A percentile compares a stretch with the other conserved stretches of the same genome.
Conservation (phyloP, 2,797 vertebrate species). For the Orestias chungarensis region DNA sequence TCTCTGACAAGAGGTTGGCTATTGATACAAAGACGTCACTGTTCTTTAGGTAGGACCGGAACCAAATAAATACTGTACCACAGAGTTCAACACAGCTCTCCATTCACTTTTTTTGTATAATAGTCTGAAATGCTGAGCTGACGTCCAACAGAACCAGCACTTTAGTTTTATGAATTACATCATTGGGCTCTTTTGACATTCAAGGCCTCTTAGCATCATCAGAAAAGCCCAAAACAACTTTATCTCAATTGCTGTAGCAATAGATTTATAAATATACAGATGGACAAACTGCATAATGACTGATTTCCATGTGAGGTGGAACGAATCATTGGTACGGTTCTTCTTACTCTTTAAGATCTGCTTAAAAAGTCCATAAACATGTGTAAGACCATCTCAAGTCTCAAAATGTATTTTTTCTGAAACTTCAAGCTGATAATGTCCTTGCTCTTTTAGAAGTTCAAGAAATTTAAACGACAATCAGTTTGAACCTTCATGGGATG, state of each 20-base stretch:
- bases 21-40: too few species aligned
- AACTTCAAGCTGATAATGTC: not conserved
- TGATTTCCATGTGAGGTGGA: conserved; percentile 35
- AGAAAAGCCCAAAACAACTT: conserved; percentile 44
- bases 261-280: conserved; percentile 13
- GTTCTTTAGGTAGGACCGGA: too few species aligned
- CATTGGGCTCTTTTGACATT: conserved; percentile 49
- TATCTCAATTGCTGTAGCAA: conserved; percentile 17
- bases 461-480: not conserved
- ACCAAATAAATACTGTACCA: too few species aligned
- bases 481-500: not conserved
- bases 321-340: conserved; percentile 11
- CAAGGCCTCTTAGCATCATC: conserved; percentile 38
- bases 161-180: not conserved
- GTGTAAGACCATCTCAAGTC: not conserved
- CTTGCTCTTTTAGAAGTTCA: not conserved
- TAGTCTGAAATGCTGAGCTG: too few species aligned
- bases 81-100: too few species aligned
- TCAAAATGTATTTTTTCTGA: not conserved
- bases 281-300: conserved; percentile 29
- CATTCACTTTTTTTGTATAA: too few species aligned
- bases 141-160: too few species aligned
- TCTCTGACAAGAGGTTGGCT: too few species aligned
- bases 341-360: conserved; percentile 12
- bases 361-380: not conserved